Evolutionary conservation across 2,888 invertebrate species (phyloP).

Genomic region (Cerastis rubricosa): DNA sequence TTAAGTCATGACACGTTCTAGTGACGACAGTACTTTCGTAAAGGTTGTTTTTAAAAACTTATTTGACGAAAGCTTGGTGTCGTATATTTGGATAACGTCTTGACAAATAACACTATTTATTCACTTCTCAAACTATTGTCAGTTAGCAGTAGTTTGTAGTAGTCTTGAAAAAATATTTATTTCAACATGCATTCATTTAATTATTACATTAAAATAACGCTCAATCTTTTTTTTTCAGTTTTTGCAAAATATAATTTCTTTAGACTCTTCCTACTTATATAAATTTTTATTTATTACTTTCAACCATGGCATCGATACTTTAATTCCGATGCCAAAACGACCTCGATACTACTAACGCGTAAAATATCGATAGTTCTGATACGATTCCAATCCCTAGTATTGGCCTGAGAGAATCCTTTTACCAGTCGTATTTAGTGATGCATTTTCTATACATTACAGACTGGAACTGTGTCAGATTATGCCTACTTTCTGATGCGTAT

Average conservation of each 20-base stretch:
- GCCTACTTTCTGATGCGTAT: conserved; percentile 8
- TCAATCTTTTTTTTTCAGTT: too few relatives aligned
- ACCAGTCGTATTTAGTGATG: conserved; percentile 50
- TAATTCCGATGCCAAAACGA: not conserved
- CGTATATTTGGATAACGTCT: not conserved
- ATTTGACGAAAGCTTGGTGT: not conserved
- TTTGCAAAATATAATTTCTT: not conserved
- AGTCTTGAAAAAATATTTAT: too few relatives aligned
- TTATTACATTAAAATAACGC: too few relatives aligned
- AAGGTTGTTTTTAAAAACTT: not conserved
- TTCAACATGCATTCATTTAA: too few relatives aligned
- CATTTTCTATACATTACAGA: conserved; percentile 47
- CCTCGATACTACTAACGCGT: not conserved
- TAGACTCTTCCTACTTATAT: not conserved
- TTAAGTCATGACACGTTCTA: not conserved
- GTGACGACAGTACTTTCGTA: not conserved
- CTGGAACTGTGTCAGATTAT: conserved; percentile 7
- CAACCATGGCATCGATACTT: not conserved
- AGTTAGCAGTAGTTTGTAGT: too few relatives aligned
- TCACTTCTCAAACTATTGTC: too few relatives aligned
- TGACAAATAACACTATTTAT: too few relatives aligned
- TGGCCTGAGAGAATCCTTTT: conserved; percentile 57
- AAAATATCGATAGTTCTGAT: conserved; percentile 33
- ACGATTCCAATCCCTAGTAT: conserved; percentile 36
- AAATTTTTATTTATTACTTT: not conserved